Conservation (phyloP, 2,797 vertebrate species). For the Xenentodon cancila region DNA sequence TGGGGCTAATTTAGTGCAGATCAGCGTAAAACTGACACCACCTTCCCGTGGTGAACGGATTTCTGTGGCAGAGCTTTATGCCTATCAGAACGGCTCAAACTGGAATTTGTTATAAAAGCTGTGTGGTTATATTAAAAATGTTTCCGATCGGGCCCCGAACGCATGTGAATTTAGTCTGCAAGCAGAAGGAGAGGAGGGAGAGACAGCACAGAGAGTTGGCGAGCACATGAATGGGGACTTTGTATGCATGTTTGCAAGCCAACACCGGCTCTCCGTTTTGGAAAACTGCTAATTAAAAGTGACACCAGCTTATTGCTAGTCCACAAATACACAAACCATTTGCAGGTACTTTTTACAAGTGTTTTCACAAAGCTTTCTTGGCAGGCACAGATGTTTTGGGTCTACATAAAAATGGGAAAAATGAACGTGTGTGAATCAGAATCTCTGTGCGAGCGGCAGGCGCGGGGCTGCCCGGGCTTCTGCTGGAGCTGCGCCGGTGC, state of each 20-base stretch:
- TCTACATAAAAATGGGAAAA: constrained; percentile 65
- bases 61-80: constrained; percentile 29
- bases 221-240: constrained; percentile 73
- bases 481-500: constrained; percentile 16
- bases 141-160: constrained; percentile 48
- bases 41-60: constrained; percentile 38
- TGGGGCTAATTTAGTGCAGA: constrained; percentile 53
- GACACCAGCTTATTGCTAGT: constrained; percentile 76
- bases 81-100: constrained; percentile 42
- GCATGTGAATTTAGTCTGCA: constrained; percentile 60
- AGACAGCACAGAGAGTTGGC: constrained; percentile 32
- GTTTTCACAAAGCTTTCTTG: constrained; percentile 73
- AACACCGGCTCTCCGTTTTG: constrained; percentile 68
- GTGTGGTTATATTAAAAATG: constrained; percentile 27
- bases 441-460: constrained; percentile 41
- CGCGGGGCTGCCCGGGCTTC: constrained; percentile 5
- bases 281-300: constrained; percentile 74
- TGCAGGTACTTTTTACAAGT: constrained; percentile 78
- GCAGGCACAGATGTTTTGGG: constrained; percentile 66
- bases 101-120: constrained; percentile 51
- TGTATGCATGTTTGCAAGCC: constrained; percentile 62
- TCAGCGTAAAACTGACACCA: constrained; percentile 50
- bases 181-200: constrained; percentile 47
- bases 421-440: constrained; percentile 68
- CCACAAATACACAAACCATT: constrained; percentile 80